Conservation (phyloP, 1,140 invertebrate genomes). For the Asobara japonica region DNA sequence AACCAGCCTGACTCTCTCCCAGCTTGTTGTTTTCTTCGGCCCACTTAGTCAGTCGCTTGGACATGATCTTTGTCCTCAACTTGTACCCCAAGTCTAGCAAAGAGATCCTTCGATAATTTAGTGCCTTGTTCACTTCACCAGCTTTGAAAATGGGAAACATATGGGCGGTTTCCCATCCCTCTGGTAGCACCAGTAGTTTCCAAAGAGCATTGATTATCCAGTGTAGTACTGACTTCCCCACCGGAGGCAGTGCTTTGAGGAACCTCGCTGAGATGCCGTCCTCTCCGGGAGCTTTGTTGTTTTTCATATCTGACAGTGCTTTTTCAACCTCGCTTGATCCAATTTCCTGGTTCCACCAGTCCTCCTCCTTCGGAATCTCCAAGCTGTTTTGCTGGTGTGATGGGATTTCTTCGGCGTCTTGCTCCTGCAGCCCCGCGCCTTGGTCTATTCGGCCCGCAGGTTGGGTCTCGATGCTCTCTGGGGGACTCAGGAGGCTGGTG, state of each 20-base stretch:
- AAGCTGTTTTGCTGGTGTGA: not conserved
- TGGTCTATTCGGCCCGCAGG: too few relatives aligned
- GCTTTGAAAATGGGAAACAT: not conserved
- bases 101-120: not conserved
- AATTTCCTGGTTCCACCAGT: not conserved
- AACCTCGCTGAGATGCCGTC: not conserved
- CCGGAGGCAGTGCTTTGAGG: not conserved
- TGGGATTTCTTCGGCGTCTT: too few relatives aligned
- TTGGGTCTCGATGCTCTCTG: not conserved
- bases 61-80: not conserved
- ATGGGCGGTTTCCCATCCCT: not conserved
- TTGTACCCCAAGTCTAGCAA: not conserved
- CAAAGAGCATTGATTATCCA: not conserved
- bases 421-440: not conserved
- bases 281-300: not conserved
- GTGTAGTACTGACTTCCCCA: not conserved
- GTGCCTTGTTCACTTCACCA: not conserved
- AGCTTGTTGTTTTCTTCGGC: not conserved
- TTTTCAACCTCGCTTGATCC: not conserved
- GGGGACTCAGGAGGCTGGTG: not conserved
- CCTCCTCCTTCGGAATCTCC: not conserved
- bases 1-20: constrained; percentile 21
- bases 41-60: not conserved
- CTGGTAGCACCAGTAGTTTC: not conserved
- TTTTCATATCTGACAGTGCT: too few relatives aligned